Evolutionary conservation across 2,113 vertebrate species (phyloP), one percentile per base, ranked within the genome.

Genomic region (Amazona vittata): DNA sequence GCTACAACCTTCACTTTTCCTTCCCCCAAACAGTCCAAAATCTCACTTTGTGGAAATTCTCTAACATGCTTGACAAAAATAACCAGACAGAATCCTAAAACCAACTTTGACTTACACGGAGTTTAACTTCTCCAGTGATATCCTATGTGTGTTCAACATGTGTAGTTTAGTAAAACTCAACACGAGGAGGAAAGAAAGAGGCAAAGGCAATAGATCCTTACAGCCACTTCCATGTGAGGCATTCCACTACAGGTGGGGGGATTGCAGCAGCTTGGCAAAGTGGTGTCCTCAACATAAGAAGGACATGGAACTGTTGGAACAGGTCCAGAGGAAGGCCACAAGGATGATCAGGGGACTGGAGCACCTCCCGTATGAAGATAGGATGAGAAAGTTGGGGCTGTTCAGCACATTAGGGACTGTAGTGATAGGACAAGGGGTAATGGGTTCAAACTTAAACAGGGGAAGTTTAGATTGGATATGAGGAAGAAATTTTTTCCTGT

Each of bases 1-100:
- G 21, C 41, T 74, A 15, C 3, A 75, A 26, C 15, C 5, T n/a
- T 63, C 9, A 1, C 7, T 8, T 0, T 55, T 73, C 4, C 1
- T 3, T 55, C 3, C 5, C 0, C 0, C 11, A 52, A 57, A 22
- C 3, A 44, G 13, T 3, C 22, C 14, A 31, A 83, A 92, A 70
- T 2, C 2, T 49, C 22, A 10, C 6, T 13, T 7, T 46, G 15
- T 67, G 28, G 50, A 82, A 86, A 64, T 43, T 78, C 6, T 86
- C 12, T 44, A 18, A 53, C 1, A 3, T 26, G 9, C 10, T 78
- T 75, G 18, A 28, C n/a, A 41, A 46, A 80, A 52, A 39, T 24
- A 68, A 35, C 35, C 35, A 35, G 35, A 35, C 35, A 35, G 33
- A 90, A 59, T 59, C 15, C 25, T 78, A 53, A 81, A 21, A 3